Evolutionary conservation across 30 jellyfish, hydroid and myxozoan genomes (phyloP), one percentile per base, ranked within the genome.

Genomic region (Chironex yamaguchii): DNA sequence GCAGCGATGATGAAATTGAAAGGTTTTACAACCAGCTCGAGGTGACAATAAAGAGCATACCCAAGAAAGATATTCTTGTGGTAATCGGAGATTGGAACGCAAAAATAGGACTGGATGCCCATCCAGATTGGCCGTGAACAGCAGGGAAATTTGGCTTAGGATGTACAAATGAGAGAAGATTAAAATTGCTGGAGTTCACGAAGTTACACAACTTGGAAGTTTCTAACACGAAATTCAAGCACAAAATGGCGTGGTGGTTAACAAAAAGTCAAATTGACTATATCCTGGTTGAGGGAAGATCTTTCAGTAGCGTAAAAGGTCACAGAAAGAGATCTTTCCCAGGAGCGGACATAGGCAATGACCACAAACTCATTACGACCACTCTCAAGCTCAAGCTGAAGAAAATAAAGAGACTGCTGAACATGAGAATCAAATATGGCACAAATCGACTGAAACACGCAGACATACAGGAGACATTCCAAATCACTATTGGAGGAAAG

Each of bases 81-180:
- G 71, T 54, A 25, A 79, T 79, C 71, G 90, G 90, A 22, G 90
- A 79, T 36, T 79, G 90, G 90, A 79, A 62, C 36, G 84, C 90
- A 22, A 63, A 20, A 17, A 35, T 79, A 28, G 90, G 84, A 79
- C 49, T 70, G 36, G 90, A 63, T 76, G 89, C 89, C 4, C 33
- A 76, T 50, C 64, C 21, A 29, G 89, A 76, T 4, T 72, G 86
- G 86, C 79, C 88, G 29, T 58, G 79, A 25, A 62, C 82, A 79
- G 90, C 82, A 6, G 90, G 90, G 3, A 79, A 79, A 35, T 79
- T 29, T 63, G 90, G 90, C 24, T 29, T 53, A 23, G 90, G 90
- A n/a, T 31, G 71, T 50, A 79, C 69, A 2, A 79, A 79, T 35
- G 84, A 76, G 49, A 76, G 79, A 66, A 63, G 67, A 6, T 12